A percentile compares a stretch with the other conserved stretches of the same genome.
phyloP scores from a whole-genome alignment of 2,797 vertebrate species.

The Acomys russatus region DNA sequence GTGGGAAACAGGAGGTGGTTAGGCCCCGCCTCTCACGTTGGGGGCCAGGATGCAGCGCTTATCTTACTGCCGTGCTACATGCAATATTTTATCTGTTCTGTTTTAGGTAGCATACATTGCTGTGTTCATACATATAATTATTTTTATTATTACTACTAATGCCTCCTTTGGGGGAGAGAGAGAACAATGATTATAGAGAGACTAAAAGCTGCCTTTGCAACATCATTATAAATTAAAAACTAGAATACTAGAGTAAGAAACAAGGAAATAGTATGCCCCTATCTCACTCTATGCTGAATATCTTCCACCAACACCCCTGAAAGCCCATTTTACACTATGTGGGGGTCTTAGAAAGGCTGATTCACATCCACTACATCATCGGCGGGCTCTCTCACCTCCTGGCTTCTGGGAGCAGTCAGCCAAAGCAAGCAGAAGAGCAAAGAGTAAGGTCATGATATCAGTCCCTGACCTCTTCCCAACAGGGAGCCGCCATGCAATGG shows the following conservation, averaged over 20 bases:
- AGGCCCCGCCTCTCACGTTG: not conserved
- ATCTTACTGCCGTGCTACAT: not conserved
- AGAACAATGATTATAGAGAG: not conserved
- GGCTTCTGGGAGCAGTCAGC: not conserved
- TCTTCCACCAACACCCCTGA: not conserved
- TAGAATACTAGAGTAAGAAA: constrained; percentile 34
- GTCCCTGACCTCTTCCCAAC: not conserved
- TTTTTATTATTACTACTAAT: not conserved
- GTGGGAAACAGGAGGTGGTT: not conserved
- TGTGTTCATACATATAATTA: not conserved
- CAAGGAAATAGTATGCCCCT: not conserved
- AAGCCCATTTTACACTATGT: not conserved
- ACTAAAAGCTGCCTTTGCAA: constrained; percentile 28
- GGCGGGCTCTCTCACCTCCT: not conserved
- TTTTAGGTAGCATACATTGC: not conserved
- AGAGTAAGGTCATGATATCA: not conserved
- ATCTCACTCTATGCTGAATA: not conserved
- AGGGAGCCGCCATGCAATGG: not conserved
- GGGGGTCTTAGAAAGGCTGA: not conserved
- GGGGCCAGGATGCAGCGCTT: not conserved
- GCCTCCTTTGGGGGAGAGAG: not conserved
- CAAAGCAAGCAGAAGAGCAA: not conserved
- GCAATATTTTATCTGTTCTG: not conserved
- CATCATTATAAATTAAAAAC: constrained; percentile 11
- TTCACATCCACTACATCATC: not conserved